A percentile compares a stretch with the other conserved stretches of the same genome.
Evolutionary conservation across 2,797 vertebrate species (phyloP).

Genomic region (Anguilla obscura): DNA sequence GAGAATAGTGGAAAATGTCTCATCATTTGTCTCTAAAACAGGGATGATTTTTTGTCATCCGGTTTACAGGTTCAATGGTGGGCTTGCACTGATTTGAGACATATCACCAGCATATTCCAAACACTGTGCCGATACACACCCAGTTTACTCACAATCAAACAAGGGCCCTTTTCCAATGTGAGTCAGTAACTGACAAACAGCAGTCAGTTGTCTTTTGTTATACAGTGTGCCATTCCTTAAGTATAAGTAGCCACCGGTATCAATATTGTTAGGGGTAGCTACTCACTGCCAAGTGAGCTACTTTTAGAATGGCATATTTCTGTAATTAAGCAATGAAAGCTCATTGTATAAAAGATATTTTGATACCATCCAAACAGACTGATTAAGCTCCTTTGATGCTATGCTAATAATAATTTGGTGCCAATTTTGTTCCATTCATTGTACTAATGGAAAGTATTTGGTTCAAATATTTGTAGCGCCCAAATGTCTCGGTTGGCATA

Average conservation of each 20-base stretch:
- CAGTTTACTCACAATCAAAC: not conserved
- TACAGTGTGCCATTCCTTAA: not conserved
- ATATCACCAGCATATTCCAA: not conserved
- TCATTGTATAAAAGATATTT: not conserved
- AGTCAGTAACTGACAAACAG: not conserved
- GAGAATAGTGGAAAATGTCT: not conserved
- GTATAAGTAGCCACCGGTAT: not conserved
- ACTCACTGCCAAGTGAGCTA: slow-evolving; percentile 47
- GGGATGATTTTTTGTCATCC: not conserved
- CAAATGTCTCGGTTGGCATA: not conserved
- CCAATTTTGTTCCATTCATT: not conserved
- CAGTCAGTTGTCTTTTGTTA: not conserved
- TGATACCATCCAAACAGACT: not conserved
- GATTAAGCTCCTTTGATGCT: slow-evolving; percentile 44
- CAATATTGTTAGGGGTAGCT: not conserved
- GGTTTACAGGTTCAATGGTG: not conserved
- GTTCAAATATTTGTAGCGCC: not conserved
- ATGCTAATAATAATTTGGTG: slow-evolving; percentile 33
- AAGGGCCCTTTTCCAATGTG: not conserved
- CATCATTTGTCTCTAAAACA: not conserved
- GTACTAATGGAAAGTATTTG: slow-evolving; percentile 35
- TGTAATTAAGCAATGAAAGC: slow-evolving; percentile 47
- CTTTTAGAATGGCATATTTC: slow-evolving; percentile 39
- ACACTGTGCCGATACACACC: not conserved
- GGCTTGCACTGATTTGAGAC: not conserved